These are phyloP conservation scores for Hydrochoerus hydrochaeris DNA, from an alignment of 2,113 vertebrate genomes.

Conservation along the genomic window DNA sequence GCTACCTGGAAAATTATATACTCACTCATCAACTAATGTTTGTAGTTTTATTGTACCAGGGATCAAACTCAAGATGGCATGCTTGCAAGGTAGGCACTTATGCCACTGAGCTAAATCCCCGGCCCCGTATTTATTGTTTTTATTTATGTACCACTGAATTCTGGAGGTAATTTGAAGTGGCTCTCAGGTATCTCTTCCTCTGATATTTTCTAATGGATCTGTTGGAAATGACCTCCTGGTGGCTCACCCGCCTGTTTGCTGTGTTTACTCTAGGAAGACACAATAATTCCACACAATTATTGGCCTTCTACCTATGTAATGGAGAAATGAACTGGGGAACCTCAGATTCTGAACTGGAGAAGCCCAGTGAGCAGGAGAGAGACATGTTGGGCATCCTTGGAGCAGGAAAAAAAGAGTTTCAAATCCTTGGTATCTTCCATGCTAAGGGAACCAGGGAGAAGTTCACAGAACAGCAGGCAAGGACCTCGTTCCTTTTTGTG, in stretches of 20 bases:
- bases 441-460: background rate
- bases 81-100: no score
- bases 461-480: background rate
- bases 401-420: background rate
- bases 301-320: background rate
- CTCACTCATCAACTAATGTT: background rate
- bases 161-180: background rate
- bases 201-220: background rate
- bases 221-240: background rate
- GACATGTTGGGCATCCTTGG: background rate
- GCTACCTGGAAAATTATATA: background rate
- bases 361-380: background rate
- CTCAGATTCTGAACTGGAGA: background rate
- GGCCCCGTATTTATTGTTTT: background rate
- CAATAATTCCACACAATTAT: background rate
- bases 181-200: background rate
- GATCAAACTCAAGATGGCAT: no score
- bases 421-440: background rate
- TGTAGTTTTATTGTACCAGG: no score
- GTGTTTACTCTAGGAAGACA: background rate
- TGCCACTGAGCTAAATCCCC: no score
- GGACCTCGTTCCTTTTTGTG: background rate
- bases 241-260: background rate
- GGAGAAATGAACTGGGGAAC: background rate
- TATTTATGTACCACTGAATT: background rate